Base-by-base conservation (phyloP, 2,888 invertebrate species). In the Esperia sulphurella region DNA sequence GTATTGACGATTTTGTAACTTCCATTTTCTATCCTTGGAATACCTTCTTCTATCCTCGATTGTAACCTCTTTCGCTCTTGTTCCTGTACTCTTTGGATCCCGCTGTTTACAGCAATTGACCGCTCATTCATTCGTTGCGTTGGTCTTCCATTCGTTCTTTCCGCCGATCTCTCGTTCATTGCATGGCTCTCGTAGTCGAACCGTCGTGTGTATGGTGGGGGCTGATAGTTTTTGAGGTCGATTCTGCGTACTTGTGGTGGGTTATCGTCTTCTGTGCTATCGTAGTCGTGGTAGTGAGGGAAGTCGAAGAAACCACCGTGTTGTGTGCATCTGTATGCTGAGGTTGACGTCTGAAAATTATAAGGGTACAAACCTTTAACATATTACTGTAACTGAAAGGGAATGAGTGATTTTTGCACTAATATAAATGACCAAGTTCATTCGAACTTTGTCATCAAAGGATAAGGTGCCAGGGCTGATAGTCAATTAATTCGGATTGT, bases 1-100 rank as follows among this genome's bases (percentile, higher is more conserved):
- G 10, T 61, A 55, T 68, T 68, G 40, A 67, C 52, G 48, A 68
- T 63, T 59, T 70, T 70, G 52, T 59, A 68, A 41, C 65, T 58
- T 46, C 65, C 68, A 48, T 65, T 58, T 30, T 57, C 54, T 4
- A 30, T 49, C 30, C 55, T 42, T 10, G 50, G 12, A n/a, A 14
- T 14, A 6, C 45, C 9, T 8, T 50, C 50, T 9, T 46, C 43
- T 7, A 39, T 14, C 13, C 42, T 46, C 7, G 43, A 14, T 10
- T 46, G 46, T 8, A 46, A 21, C 31, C 51, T 46, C 46, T 35
- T 52, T 14, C 49, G 51, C 33, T 54, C 57, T 14, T 51, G 48
- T 35, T 53, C 55, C 46, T 58, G 57, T 6, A 58, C 51, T 37
- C 43, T 53, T 42, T 58, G 58, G 1, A 55, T 30, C 1, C 43